Conservation (phyloP, 1,140 invertebrate species). For the Megalonaias nervosa region DNA sequence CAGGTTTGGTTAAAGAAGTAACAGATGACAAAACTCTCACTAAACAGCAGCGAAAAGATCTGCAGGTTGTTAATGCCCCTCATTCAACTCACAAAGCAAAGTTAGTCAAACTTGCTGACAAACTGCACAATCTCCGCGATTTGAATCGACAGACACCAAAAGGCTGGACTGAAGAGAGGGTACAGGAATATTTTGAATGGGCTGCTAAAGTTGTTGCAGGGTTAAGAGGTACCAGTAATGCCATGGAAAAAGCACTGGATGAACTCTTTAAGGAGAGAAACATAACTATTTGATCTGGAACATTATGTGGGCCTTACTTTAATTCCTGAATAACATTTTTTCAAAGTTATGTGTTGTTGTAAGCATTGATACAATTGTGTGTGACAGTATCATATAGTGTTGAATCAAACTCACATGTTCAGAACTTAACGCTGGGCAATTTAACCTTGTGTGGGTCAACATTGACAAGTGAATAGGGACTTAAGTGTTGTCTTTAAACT, state of each 20-base stretch:
- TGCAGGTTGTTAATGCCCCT: conserved; percentile 81
- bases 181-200: conserved; percentile 83
- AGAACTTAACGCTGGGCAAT: too few species aligned
- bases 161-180: conserved; percentile 77
- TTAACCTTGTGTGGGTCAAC: too few species aligned
- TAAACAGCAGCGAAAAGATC: conserved; percentile 79
- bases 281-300: neutral
- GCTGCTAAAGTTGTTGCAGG: conserved; percentile 80
- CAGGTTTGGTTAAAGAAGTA: conserved; percentile 69
- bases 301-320: too few species aligned
- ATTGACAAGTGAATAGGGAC: too few species aligned
- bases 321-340: too few species aligned
- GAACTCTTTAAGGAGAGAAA: conserved; percentile 70
- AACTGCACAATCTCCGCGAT: conserved; percentile 89
- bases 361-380: too few species aligned
- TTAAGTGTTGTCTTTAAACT: too few species aligned
- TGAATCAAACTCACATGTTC: too few species aligned
- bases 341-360: too few species aligned
- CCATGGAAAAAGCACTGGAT: conserved; percentile 79
- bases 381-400: too few species aligned
- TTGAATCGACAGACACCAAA: conserved; percentile 76
- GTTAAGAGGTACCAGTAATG: conserved; percentile 78
- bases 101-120: conserved; percentile 88
- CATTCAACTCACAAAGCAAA: conserved; percentile 79
- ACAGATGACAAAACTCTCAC: conserved; percentile 86